Conservation (phyloP, 2,888 invertebrate genomes). For the Himalopsyche anomala region DNA sequence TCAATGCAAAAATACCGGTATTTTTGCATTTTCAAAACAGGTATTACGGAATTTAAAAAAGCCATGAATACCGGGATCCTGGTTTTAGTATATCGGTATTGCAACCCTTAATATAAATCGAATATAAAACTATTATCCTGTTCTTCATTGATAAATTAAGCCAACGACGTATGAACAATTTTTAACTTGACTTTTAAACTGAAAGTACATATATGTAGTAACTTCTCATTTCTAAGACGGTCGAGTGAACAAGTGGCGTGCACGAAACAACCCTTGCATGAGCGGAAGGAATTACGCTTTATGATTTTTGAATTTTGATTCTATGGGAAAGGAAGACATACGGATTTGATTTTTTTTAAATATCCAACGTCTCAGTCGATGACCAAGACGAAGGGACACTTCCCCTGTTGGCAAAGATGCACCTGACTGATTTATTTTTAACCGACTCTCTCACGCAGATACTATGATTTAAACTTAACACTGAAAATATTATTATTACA, state of each 20-base stretch:
- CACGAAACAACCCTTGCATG: constrained; percentile 10
- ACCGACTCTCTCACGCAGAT: background rate
- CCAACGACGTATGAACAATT: background rate
- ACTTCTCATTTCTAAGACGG: background rate
- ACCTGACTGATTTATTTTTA: constrained; percentile 9
- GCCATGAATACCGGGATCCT: too few species aligned
- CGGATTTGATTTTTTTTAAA: background rate
- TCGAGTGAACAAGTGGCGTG: constrained; percentile 13
- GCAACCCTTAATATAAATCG: background rate
- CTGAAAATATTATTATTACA: too few species aligned
- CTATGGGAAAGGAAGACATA: constrained; percentile 17
- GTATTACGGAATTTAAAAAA: too few species aligned
- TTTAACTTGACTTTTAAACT: too few species aligned
- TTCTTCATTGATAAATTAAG: background rate
- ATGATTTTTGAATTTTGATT: constrained; percentile 53
- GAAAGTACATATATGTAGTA: too few species aligned
- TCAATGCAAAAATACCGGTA: too few species aligned
- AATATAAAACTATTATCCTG: too few species aligned
- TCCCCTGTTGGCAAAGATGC: constrained; percentile 24
- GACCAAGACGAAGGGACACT: constrained; percentile 23
- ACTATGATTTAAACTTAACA: too few species aligned
- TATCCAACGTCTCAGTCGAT: constrained; percentile 43
- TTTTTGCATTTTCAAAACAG: too few species aligned
- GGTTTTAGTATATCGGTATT: too few species aligned
- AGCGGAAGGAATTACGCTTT: constrained; percentile 62